Base-by-base conservation (phyloP, 2,113 vertebrate species). In the Pagrus major region DNA sequence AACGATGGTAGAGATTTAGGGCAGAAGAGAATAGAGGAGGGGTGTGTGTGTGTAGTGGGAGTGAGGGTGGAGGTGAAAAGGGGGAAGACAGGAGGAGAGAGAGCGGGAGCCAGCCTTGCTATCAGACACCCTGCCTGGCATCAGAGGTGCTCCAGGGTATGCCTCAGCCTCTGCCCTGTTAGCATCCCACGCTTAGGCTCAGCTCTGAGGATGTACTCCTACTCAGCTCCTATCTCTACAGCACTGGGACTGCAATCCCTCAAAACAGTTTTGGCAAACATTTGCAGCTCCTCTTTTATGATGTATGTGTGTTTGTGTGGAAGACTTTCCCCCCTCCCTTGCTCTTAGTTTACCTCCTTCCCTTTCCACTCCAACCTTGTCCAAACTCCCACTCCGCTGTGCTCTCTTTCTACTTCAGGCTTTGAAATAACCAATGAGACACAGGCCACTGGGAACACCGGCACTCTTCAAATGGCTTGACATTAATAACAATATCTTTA, bases 401-500 rank as follows among this genome's bases (percentile, higher is more conserved):
- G 64, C 49, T 39, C 39, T 33, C 18, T 70, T 72, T 37, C 18
- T 18, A 23, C 18, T 20, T 60, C 56, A 74, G 54, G 33, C 77
- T 89, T 86, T 84, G 67, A 81, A 78, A 89, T 60, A 74, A 79
- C 65, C 76, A 78, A 61, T 29, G 1, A 74, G 29, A 65, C 41
- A 42, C 27, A 59, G 67, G 83, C 80, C 76, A 44, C 78, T 84
- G 84, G 86, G 88, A 93, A 79, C 73, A 76, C 66, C 27, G 69
- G 69, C 78, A 58, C 74, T 90, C 89, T 89, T 93, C 88, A 94
- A 90, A 89, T 90, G 87, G 80, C 84, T 91, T 83, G 80, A 94
- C 92, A 95, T 95, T 96, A 95, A 96, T 96, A 96, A 96, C 95
- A 80, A 88, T 95, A 95, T 95, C 76, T 91, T 95, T 96, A 96